A percentile compares a stretch with the other conserved stretches of the same genome.
Conservation (phyloP, 2,888 invertebrate genomes). For the Tolmerus cingulatus region DNA sequence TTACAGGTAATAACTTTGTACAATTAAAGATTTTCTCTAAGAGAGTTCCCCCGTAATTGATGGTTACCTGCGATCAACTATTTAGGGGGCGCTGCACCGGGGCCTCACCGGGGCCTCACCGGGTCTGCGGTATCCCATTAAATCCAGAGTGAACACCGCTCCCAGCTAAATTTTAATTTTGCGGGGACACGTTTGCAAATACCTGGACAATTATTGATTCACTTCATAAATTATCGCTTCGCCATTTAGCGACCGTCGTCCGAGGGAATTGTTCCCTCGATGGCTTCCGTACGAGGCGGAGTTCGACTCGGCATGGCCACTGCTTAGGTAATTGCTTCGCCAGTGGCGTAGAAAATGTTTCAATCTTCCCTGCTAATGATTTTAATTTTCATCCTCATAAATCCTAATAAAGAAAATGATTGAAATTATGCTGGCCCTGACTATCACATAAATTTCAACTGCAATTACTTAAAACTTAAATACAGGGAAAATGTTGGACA, state of each 20-base stretch:
- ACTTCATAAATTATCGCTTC: slow-evolving; percentile 36
- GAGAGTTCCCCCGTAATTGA: neutral
- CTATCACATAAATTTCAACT: no score
- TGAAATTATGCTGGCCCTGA: no score
- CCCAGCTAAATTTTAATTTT: neutral
- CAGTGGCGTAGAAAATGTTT: neutral
- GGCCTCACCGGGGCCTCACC: neutral
- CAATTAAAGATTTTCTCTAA: slow-evolving; percentile 24
- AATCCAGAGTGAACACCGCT: neutral
- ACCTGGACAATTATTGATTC: slow-evolving; percentile 36
- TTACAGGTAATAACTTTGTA: slow-evolving; percentile 16
- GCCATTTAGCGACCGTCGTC: neutral
- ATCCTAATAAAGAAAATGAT: no score
- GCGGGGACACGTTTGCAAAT: slow-evolving; percentile 9
- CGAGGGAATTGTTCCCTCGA: neutral
- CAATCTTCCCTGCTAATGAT: neutral
- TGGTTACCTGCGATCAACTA: neutral
- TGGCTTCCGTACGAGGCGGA: neutral
- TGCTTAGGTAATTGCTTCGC: neutral
- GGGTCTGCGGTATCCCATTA: neutral
- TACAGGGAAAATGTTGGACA: no score
- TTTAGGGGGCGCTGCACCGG: neutral
- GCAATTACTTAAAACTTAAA: no score
- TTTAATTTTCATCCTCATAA: no score
- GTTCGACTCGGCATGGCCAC: neutral